Evolutionary conservation across 1,140 invertebrate species (phyloP).

Genomic region (Trichonephila clavata): DNA sequence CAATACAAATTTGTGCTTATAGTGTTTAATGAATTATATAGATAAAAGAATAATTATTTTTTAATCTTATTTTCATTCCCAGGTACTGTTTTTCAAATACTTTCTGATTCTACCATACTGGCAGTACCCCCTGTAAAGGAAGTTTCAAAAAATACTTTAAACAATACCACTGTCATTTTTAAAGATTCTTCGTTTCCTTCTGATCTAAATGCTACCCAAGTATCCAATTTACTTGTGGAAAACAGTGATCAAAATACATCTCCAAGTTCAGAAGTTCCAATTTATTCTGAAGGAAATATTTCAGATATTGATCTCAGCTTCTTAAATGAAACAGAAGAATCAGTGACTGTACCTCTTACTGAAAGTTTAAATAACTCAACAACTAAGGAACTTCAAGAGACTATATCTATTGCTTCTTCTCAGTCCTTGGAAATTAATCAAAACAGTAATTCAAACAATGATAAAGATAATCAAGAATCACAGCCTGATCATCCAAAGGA

Average conservation of each 20-base stretch:
- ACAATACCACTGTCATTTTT: slow-evolving; percentile 35
- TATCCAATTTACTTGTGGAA: slow-evolving; percentile 53
- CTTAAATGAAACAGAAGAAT: slow-evolving; percentile 67
- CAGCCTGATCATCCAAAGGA: neutral
- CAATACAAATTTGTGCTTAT: too few species aligned
- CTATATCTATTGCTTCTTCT: slow-evolving; percentile 7
- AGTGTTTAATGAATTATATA: neutral
- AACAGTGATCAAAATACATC: slow-evolving; percentile 3
- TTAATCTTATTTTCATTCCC: slow-evolving; percentile 19
- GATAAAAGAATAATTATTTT: neutral
- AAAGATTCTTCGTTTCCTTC: slow-evolving; percentile 41
- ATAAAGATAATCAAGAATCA: neutral
- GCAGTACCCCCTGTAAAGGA: slow-evolving; percentile 54
- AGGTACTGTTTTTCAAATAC: slow-evolving; percentile 75
- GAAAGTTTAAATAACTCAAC: slow-evolving; percentile 38
- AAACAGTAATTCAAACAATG: neutral
- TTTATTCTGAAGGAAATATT: slow-evolving; percentile 71
- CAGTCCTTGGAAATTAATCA: slow-evolving; percentile 24
- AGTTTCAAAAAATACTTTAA: neutral
- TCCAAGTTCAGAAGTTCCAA: slow-evolving; percentile 23
- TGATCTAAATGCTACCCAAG: neutral
- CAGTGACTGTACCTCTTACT: neutral
- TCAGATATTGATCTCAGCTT: slow-evolving; percentile 71
- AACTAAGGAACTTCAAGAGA: slow-evolving; percentile 48
- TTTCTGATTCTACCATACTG: slow-evolving; percentile 58